These are phyloP conservation scores for Gymnorhina tibicen DNA, from an alignment of 2,113 vertebrate species.

Conservation along the genomic window DNA sequence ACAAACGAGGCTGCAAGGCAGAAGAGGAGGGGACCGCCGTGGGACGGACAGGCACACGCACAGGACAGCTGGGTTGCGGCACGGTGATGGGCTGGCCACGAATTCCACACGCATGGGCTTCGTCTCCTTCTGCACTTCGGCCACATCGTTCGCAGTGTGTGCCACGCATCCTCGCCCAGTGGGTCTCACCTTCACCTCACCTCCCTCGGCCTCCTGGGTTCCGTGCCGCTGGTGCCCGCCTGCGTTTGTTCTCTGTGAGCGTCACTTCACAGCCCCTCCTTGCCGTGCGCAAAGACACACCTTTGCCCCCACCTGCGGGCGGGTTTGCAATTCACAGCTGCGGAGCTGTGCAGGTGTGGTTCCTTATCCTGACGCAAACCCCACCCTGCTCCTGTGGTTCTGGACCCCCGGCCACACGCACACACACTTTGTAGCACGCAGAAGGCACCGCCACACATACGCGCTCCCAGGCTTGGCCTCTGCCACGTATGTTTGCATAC, in stretches of 20 bases:
- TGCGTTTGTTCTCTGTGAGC: accelerated
- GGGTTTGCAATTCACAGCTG: not conserved
- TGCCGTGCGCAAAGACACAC: not conserved
- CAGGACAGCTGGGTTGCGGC: not conserved
- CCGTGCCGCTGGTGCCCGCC: not conserved
- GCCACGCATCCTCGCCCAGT: not conserved
- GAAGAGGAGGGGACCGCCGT: not conserved
- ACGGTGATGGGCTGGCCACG: not conserved
- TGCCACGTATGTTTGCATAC: not conserved
- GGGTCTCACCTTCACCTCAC: accelerated
- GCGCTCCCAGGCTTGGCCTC: not conserved
- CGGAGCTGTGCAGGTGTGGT: not conserved
- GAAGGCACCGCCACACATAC: not conserved
- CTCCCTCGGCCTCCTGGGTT: not conserved
- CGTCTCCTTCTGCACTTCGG: not conserved
- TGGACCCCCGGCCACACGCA: accelerated
- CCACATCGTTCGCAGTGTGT: accelerated
- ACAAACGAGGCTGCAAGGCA: not conserved
- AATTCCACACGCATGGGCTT: not conserved
- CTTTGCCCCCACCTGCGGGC: not conserved
- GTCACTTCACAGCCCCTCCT: not conserved
- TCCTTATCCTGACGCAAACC: not conserved
- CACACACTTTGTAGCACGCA: not conserved
- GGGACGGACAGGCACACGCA: not conserved
- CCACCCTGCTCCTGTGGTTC: not conserved